Evolutionary conservation across 2,888 invertebrate species (phyloP).

Genomic region (Caradrina clavipalpis): DNA sequence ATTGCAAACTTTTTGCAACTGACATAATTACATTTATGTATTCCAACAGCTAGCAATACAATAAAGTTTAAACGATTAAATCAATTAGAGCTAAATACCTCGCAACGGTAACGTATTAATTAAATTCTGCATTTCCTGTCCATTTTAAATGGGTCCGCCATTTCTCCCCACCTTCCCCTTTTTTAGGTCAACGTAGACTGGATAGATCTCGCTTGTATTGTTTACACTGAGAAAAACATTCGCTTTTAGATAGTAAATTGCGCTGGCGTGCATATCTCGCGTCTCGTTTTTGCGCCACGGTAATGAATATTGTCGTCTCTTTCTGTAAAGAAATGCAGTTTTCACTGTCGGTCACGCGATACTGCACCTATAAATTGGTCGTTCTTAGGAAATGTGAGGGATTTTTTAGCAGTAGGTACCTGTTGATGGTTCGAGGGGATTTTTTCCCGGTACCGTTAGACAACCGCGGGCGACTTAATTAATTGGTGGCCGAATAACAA

Average conservation of each 20-base stretch:
- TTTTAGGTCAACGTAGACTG: constrained; percentile 59
- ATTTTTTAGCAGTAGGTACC: constrained; percentile 53
- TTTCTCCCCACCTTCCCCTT: constrained; percentile 27
- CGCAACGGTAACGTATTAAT: constrained; percentile 44
- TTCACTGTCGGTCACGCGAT: constrained; percentile 79
- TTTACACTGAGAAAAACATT: constrained; percentile 69
- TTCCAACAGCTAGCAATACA: not conserved
- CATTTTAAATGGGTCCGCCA: constrained; percentile 40
- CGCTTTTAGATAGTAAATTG: constrained; percentile 69
- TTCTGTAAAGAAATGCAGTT: constrained; percentile 77
- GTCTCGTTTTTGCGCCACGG: constrained; percentile 57
- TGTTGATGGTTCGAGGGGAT: constrained; percentile 19
- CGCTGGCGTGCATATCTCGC: constrained; percentile 58
- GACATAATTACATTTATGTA: not conserved
- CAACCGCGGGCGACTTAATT: constrained; percentile 22
- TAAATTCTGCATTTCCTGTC: constrained; percentile 37
- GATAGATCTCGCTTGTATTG: constrained; percentile 61
- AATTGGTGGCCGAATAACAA: constrained; percentile 40
- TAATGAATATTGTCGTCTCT: constrained; percentile 59
- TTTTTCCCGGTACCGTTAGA: constrained; percentile 59
- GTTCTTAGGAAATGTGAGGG: constrained; percentile 59
- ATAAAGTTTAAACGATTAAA: constrained; percentile 19
- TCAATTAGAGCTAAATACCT: constrained; percentile 34
- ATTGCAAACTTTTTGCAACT: not conserved
- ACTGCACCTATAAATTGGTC: constrained; percentile 65